phyloP scores from a whole-genome alignment of 1,140 invertebrate species.

The Chionoecetes opilio region DNA sequence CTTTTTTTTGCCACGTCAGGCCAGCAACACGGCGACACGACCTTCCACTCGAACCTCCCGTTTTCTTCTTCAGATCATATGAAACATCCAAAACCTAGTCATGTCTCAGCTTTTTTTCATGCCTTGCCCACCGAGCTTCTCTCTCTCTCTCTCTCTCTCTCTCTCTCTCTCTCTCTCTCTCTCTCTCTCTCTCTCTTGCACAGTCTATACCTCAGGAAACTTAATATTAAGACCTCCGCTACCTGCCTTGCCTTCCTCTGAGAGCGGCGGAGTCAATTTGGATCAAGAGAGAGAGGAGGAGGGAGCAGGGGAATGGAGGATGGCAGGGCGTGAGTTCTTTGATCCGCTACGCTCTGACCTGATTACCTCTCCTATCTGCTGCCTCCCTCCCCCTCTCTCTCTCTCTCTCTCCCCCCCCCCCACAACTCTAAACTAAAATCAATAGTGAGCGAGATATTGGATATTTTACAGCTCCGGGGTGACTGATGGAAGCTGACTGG shows the following conservation, averaged over 20 bases:
- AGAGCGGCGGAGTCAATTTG: not conserved
- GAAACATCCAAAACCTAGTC: too few relatives aligned
- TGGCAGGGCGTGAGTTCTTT: not conserved
- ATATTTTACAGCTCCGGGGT: conserved; percentile 21
- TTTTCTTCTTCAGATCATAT: too few relatives aligned
- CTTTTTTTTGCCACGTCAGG: too few relatives aligned
- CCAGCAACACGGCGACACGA: too few relatives aligned
- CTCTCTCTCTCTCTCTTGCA: not conserved
- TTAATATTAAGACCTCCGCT: not conserved
- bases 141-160: too few relatives aligned
- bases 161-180: too few relatives aligned
- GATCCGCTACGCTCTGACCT: conserved; percentile 15
- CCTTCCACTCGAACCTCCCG: too few relatives aligned
- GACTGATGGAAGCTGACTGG: conserved; percentile 12
- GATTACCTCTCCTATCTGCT: not conserved
- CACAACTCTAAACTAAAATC: conserved; percentile 45
- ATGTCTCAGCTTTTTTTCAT: too few relatives aligned
- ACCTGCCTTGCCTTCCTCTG: not conserved
- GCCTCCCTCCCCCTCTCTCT: not conserved
- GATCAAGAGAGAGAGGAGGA: not conserved
- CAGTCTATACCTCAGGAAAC: not conserved
- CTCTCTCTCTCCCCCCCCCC: not conserved
- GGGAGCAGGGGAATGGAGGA: not conserved
- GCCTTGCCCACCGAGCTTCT: too few relatives aligned
- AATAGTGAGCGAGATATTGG: conserved; percentile 55